A percentile compares a stretch with the other conserved stretches of the same genome.
phyloP scores from a whole-genome alignment of 2,797 vertebrate species.

The Pseudomugil gertrudae region DNA sequence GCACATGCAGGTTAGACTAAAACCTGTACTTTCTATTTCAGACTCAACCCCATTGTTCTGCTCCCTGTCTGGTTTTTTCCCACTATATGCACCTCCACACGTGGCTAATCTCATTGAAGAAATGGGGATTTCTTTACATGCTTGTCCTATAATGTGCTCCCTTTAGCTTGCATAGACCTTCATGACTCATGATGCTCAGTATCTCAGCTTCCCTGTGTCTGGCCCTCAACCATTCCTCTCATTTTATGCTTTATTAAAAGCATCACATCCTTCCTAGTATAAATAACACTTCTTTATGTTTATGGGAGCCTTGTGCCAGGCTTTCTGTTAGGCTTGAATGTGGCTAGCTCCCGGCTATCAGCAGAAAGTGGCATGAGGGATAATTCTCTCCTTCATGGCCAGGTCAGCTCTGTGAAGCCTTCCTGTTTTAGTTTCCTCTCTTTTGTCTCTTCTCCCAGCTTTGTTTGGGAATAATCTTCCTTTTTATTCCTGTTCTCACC shows the following conservation, averaged over 20 bases:
- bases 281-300: constrained; percentile 13
- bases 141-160: constrained; percentile 5
- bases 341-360: constrained; percentile 27
- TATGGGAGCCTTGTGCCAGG: constrained; percentile 34
- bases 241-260: constrained; percentile 53
- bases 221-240: constrained; percentile 45
- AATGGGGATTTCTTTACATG: too few species aligned
- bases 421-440: neutral
- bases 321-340: constrained; percentile 25
- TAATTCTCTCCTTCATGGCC: neutral
- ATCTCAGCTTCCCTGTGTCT: constrained; percentile 48
- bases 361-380: constrained; percentile 21
- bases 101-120: neutral
- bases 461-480: constrained; percentile 34
- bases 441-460: neutral
- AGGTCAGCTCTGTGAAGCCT: constrained; percentile 8
- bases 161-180: constrained; percentile 47
- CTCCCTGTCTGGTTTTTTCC: neutral
- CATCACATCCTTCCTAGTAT: constrained; percentile 20
- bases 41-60: constrained; percentile 31
- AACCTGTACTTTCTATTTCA: constrained; percentile 39
- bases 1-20: constrained; percentile 20
- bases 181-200: constrained; percentile 52
- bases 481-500: constrained; percentile 9
- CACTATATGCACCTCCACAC: neutral